Conservation (phyloP, 2,888 invertebrate species). For the Euspilapteryx auroguttella region DNA sequence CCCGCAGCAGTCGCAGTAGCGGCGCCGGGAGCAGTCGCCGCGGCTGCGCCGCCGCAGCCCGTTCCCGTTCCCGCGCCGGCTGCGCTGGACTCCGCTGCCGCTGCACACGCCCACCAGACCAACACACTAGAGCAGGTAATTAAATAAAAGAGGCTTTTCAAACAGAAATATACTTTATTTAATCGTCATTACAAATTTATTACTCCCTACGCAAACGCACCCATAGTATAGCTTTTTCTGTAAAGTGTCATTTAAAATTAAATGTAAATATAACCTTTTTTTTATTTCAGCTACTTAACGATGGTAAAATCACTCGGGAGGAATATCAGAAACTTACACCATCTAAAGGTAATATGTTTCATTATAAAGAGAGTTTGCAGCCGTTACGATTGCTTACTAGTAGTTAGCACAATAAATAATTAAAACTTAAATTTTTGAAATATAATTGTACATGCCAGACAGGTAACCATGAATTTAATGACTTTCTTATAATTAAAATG, state of each 20-base stretch:
- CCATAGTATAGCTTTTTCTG: too few relatives aligned
- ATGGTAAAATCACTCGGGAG: constrained; percentile 45
- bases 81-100: constrained; percentile 6
- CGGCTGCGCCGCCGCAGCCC: constrained; percentile 9
- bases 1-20: constrained; percentile 11
- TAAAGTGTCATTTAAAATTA: constrained; percentile 11
- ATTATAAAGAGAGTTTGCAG: too few relatives aligned
- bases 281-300: constrained; percentile 49
- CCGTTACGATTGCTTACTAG: too few relatives aligned
- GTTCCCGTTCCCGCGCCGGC: constrained; percentile 8
- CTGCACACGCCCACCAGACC: constrained; percentile 6
- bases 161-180: too few relatives aligned
- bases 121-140: constrained; percentile 15
- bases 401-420: too few relatives aligned
- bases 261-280: constrained; percentile 7
- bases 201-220: too few relatives aligned
- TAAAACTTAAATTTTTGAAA: too few relatives aligned
- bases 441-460: too few relatives aligned
- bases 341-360: constrained; percentile 46
- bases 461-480: too few relatives aligned
- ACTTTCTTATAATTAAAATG: too few relatives aligned
- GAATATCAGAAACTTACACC: constrained; percentile 48
- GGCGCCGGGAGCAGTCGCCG: constrained; percentile 4
- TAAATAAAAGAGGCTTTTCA: too few relatives aligned
- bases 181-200: too few relatives aligned